phyloP scores from a whole-genome alignment of 2,113 vertebrate genomes.

The Chunga burmeisteri region DNA sequence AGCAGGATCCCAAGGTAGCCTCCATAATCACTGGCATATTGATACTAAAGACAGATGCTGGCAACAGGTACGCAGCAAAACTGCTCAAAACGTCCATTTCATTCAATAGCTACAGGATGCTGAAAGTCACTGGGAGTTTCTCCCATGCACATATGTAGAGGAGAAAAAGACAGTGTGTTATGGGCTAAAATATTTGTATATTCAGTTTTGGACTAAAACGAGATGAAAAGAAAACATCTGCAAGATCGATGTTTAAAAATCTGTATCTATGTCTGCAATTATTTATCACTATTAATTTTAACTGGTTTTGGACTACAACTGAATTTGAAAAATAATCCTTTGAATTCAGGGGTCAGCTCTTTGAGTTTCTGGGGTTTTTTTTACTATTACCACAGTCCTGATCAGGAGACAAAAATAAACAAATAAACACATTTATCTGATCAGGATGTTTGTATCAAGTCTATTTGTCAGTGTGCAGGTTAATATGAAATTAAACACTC shows the following conservation, averaged over 20 bases:
- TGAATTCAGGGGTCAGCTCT: neutral
- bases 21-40: neutral
- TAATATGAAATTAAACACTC: neutral
- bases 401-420: neutral
- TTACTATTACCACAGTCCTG: neutral
- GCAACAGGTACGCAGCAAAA: neutral
- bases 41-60: neutral
- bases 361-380: neutral
- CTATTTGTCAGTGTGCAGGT: neutral
- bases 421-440: neutral
- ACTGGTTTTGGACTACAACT: neutral
- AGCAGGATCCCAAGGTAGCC: neutral
- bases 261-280: neutral
- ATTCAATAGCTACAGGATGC: neutral
- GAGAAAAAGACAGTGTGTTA: neutral
- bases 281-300: neutral
- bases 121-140: neutral
- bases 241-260: neutral
- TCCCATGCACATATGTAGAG: neutral
- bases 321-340: neutral
- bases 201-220: neutral
- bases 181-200: neutral
- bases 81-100: neutral
- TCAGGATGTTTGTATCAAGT: neutral
- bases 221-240: neutral